A percentile compares a stretch with the other conserved stretches of the same genome.
These are phyloP conservation scores for Euphydryas editha DNA, from an alignment of 2,888 invertebrate species.

Conservation along the genomic window DNA sequence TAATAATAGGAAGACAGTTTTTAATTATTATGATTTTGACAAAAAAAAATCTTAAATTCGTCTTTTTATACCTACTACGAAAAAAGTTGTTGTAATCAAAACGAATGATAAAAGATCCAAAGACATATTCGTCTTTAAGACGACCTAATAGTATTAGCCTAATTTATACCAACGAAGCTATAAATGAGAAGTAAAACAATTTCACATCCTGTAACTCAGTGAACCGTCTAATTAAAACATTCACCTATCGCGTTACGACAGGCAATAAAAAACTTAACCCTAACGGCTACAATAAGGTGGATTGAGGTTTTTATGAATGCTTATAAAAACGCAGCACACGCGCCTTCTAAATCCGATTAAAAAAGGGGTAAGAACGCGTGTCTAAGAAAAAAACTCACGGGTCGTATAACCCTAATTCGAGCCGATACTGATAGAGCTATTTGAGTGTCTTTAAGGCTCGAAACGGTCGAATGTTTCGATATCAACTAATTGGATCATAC, in stretches of 20 bases:
- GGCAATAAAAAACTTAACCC: conserved; percentile 72
- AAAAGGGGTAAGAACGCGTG: conserved; percentile 78
- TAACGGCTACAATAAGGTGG: conserved; percentile 79
- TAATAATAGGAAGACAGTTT: too few species aligned
- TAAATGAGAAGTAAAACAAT: conserved; percentile 26
- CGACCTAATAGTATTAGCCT: neutral
- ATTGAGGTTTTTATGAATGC: conserved; percentile 70
- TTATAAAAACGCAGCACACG: conserved; percentile 72
- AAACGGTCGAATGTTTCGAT: conserved; percentile 75
- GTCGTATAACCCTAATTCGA: conserved; percentile 77
- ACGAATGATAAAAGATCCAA: neutral
- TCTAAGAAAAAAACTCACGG: conserved; percentile 63
- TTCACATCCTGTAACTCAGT: conserved; percentile 32
- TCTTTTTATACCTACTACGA: too few species aligned
- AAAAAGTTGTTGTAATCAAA: neutral
- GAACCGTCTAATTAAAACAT: conserved; percentile 73
- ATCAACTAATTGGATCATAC: conserved; percentile 82
- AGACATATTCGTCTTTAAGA: neutral
- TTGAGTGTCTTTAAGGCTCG: conserved; percentile 68
- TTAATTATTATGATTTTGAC: too few species aligned
- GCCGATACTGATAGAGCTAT: conserved; percentile 79
- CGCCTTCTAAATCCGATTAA: conserved; percentile 78
- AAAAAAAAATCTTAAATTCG: too few species aligned
- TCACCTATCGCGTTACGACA: conserved; percentile 68
- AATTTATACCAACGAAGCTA: conserved; percentile 19